A percentile compares a stretch with the other conserved stretches of the same genome.
phyloP scores from a whole-genome alignment of 2,888 invertebrate genomes.

The Hartigia nigra region DNA sequence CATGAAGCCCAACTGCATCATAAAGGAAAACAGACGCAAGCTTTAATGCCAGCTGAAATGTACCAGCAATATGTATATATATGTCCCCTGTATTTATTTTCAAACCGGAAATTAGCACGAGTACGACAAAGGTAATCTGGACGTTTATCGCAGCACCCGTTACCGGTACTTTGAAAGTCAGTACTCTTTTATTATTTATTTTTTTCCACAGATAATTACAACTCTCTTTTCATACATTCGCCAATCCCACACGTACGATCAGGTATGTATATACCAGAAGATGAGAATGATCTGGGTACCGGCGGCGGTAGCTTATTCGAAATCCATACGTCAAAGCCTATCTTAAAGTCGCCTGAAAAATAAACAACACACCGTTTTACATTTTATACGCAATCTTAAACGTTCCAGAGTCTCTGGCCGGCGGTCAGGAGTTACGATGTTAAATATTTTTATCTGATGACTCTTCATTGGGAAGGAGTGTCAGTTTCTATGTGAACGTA shows the following conservation, averaged over 20 bases:
- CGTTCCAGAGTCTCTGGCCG: not conserved
- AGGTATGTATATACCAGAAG: not conserved
- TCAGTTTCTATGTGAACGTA: not conserved
- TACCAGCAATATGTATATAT: too few relatives aligned
- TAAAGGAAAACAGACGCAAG: too few relatives aligned
- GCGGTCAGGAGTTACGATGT: not conserved
- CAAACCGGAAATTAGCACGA: not conserved
- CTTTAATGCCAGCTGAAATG: too few relatives aligned
- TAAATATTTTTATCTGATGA: not conserved
- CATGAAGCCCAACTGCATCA: too few relatives aligned
- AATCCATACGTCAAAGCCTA: not conserved
- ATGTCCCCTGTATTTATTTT: not conserved
- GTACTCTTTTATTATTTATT: not conserved
- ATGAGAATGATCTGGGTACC: slow-evolving; percentile 8
- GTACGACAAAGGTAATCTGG: not conserved
- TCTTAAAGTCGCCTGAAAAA: slow-evolving; percentile 44
- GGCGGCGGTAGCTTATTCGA: slow-evolving; percentile 33
- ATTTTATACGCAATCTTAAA: not conserved
- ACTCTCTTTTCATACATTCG: slow-evolving; percentile 4
- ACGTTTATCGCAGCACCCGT: not conserved
- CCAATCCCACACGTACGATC: slow-evolving; percentile 5
- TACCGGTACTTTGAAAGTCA: not conserved
- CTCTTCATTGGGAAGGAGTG: not conserved
- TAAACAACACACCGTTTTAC: slow-evolving; percentile 45
- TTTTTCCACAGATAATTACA: slow-evolving; percentile 9